phyloP scores from a whole-genome alignment of 1,140 invertebrate genomes.

The Euura saliciscinereae region DNA sequence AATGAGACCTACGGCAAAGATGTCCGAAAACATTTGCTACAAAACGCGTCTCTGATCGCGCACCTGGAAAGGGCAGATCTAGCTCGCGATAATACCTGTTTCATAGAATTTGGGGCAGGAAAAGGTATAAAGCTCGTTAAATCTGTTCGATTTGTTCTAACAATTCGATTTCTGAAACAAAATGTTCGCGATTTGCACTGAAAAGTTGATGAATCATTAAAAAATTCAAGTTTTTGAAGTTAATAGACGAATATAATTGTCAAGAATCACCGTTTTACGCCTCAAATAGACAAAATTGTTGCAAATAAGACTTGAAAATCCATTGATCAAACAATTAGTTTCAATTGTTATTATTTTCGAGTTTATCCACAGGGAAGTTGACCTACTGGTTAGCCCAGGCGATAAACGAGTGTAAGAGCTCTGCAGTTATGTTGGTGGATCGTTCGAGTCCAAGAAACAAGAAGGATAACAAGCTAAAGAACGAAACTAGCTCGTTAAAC shows the following conservation, averaged over 20 bases:
- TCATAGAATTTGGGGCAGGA: constrained; percentile 87
- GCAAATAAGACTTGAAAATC: constrained; percentile 6
- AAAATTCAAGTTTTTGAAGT: too few relatives aligned
- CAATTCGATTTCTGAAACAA: too few relatives aligned
- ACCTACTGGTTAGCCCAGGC: constrained; percentile 75
- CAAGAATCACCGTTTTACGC: too few relatives aligned
- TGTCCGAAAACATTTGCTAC: constrained; percentile 72
- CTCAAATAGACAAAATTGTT: neutral
- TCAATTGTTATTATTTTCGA: constrained; percentile 18
- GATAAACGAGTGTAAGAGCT: constrained; percentile 55
- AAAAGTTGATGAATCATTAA: too few relatives aligned
- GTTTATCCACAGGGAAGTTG: constrained; percentile 65
- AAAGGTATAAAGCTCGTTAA: constrained; percentile 64
- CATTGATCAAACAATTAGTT: constrained; percentile 1
- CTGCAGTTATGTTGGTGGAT: constrained; percentile 75
- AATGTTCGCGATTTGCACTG: too few relatives aligned
- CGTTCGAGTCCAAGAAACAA: constrained; percentile 81
- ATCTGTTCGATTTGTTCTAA: too few relatives aligned
- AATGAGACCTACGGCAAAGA: constrained; percentile 67
- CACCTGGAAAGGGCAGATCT: constrained; percentile 65
- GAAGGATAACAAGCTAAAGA: constrained; percentile 73
- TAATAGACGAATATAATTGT: too few relatives aligned
- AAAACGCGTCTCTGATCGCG: constrained; percentile 72
- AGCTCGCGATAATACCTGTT: constrained; percentile 67
- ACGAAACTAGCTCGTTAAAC: constrained; percentile 58